These are phyloP conservation scores for Pedetes capensis DNA, from an alignment of 2,113 vertebrate genomes.

Conservation along the genomic window DNA sequence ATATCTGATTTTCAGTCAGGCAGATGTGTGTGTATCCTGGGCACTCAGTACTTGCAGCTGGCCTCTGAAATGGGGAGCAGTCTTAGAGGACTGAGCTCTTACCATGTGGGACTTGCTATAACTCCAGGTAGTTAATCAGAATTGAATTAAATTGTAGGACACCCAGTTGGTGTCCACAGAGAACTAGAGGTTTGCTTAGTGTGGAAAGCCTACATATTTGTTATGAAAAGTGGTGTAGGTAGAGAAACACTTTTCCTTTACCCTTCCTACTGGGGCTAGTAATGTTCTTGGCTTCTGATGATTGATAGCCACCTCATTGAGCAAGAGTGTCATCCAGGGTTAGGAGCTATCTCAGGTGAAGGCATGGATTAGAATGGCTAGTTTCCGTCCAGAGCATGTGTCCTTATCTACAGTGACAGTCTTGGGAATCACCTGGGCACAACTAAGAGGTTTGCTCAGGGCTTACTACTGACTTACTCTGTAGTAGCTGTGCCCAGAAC, in stretches of 20 bases:
- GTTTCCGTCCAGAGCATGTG: not conserved
- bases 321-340: not conserved
- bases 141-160: not conserved
- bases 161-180: not conserved
- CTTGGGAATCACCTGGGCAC: not conserved
- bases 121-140: not conserved
- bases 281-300: not conserved
- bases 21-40: no score
- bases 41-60: not conserved
- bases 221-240: not conserved
- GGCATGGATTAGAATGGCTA: not conserved
- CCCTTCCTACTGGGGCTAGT: not conserved
- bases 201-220: not conserved
- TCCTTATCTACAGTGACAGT: not conserved
- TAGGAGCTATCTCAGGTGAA: not conserved
- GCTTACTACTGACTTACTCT: not conserved
- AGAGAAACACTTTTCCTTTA: not conserved
- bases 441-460: not conserved
- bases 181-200: not conserved
- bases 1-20: not conserved
- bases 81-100: not conserved
- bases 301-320: not conserved
- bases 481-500: not conserved
- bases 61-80: not conserved
- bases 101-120: not conserved